Evolutionary conservation across 1,140 invertebrate species (phyloP), one percentile per base, ranked within the genome.

Genomic region (Ips typographus): DNA sequence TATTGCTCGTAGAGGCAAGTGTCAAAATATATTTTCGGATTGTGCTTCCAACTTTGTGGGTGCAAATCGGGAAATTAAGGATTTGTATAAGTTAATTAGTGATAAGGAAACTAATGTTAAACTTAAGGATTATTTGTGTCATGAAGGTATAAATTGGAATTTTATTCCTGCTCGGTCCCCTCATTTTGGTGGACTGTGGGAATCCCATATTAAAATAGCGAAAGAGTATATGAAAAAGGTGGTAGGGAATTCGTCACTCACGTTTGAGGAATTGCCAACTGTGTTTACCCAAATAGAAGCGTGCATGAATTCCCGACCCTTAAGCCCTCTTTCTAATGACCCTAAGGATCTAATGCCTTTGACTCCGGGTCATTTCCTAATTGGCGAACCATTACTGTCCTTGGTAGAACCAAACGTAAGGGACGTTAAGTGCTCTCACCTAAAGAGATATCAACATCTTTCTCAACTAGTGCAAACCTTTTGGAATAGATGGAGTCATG

Each of bases 321-420:
- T n/a, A n/a, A n/a, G n/a, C n/a, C n/a, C n/a, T 7, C 7, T 73
- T 0, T 69, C 57, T 6, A 55, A 53, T 68, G 70, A 74, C 72
- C 71, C 73, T 40, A 72, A 72, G 59, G 73, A 76, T 55, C 53
- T 71, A 1, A n/a, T 43, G 2, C 52, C 65, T 1, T 63, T 75
- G 2, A 73, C 73, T 7, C 73, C 73, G 60, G 71, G 42, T 49
- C 76, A 73, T 70, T 72, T 70, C 22, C 69, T 57, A 4, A 68
- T 80, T 38, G 75, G 74, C 8, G 65, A 73, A n/a, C 44, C 41
- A 8, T 41, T 71, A 6, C 51, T 59, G 37, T 1, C 71, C 53
- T 44, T 68, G 8, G 64, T 53, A 40, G 43, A 56, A 8, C 57
- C 0, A 3, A 36, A 55, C 36, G 36, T 55, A 6, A 42, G 8